These are phyloP conservation scores for Pantherophis vulpinus DNA, from an alignment of 2,797 vertebrate species.

Conservation along the genomic window DNA sequence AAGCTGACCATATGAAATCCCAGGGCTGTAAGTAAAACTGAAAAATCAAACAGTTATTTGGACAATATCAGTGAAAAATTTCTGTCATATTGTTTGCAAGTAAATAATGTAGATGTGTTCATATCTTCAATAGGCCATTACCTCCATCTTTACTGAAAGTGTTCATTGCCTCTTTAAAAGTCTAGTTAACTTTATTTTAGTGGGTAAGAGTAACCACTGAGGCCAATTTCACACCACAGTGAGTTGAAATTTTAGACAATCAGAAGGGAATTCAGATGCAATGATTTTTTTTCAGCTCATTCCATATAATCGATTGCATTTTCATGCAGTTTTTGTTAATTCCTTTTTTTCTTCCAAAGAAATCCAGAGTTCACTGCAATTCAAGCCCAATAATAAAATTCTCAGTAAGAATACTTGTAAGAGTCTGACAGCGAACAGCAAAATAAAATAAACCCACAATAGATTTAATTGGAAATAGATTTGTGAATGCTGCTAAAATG, in stretches of 20 bases:
- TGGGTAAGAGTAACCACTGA: not conserved
- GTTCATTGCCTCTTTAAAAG: not conserved
- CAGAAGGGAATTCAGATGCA: not conserved
- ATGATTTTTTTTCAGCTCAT: not conserved
- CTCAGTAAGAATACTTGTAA: not conserved
- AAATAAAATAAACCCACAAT: not conserved
- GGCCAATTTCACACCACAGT: slow-evolving; percentile 16
- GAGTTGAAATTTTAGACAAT: slow-evolving; percentile 6
- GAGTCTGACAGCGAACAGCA: not conserved
- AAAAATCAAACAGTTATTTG: not conserved
- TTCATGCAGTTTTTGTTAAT: not conserved
- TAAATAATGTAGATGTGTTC: not conserved
- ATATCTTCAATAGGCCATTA: not conserved
- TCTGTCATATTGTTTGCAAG: not conserved
- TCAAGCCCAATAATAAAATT: not conserved
- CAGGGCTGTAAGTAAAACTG: not conserved
- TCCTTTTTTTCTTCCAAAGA: not conserved
- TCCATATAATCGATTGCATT: not conserved
- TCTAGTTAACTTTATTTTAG: slow-evolving; percentile 9
- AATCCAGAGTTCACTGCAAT: not conserved
- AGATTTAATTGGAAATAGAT: not conserved
- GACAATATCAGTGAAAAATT: not conserved
- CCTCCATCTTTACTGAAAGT: not conserved
- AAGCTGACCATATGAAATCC: not conserved
- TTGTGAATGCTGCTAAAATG: not conserved